Base-by-base conservation (phyloP, 64 coral and sea anemone species). In the Dendronephthya gigantea region DNA sequence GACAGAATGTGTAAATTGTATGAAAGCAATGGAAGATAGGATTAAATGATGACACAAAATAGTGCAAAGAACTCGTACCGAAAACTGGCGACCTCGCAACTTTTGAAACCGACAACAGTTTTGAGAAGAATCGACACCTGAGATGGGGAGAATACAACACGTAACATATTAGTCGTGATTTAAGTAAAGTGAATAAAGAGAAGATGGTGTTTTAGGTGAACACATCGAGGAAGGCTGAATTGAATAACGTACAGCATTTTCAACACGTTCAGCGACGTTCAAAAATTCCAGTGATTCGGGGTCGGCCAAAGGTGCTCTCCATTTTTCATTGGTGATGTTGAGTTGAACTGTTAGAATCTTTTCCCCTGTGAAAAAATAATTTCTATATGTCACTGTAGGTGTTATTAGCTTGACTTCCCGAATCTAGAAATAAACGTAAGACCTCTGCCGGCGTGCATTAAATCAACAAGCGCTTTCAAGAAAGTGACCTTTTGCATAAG, bases 251-350 rank as follows among this genome's bases (percentile, higher is more conserved):
- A 98, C 95, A 43, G 92, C 95, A 34, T 90, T 88, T 90, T 98
- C 92, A 14, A 98, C 82, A 41, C 89, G 93, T 48, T 93, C 95
- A 23, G 92, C 95, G 19, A 98, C 74, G 76, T 93, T 98, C n/a
- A 98, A 86, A 75, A 93, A 98, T 56, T 98, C 95, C 33, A 98
- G 90, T 16, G 95, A 98, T 82, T 98, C 95, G 43, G 89, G 84
- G 30, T 98, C 92, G 28, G 50, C 88, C 48, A 98, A 36, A 30
- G 30, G 84, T 56, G 82, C 82, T 11, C 84, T 90, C 41, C 91
- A 98, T 8, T 88, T 65, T 69, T 87, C 59, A 84, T 89, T 91
- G 28, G 90, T 93, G 35, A 98, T 87, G 38, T 93, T 98, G 39
- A 98, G 82, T 82, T 90, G 36, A 14, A 92, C 62, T 1, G 84